These are phyloP conservation scores for Coptodon bakossiorum DNA, from an alignment of 2,113 vertebrate species.

Conservation along the genomic window DNA sequence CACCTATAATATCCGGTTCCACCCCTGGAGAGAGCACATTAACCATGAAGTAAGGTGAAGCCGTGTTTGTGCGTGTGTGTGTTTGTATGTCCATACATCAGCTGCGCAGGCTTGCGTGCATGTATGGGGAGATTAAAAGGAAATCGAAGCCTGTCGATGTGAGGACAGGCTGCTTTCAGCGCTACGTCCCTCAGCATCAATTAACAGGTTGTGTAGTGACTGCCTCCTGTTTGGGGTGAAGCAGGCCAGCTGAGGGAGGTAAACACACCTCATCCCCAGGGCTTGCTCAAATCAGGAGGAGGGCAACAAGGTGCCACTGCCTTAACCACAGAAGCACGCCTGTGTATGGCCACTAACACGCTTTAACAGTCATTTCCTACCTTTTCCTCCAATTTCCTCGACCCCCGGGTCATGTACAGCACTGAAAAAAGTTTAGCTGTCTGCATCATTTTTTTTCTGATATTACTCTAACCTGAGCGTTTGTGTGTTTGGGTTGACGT, in stretches of 20 bases:
- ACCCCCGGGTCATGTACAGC: slow-evolving; percentile 28
- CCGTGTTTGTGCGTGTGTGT: not conserved
- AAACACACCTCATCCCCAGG: slow-evolving; percentile 59
- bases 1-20: slow-evolving; percentile 68
- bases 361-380: slow-evolving; percentile 73
- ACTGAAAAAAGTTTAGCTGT: slow-evolving; percentile 46
- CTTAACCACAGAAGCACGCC: slow-evolving; percentile 55
- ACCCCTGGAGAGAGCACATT: slow-evolving; percentile 10
- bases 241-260: slow-evolving; percentile 55
- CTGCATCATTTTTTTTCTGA: slow-evolving; percentile 37
- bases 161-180: slow-evolving; percentile 66
- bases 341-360: slow-evolving; percentile 48
- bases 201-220: slow-evolving; percentile 67
- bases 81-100: not conserved
- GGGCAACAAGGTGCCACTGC: slow-evolving; percentile 59
- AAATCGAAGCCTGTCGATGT: slow-evolving; percentile 46
- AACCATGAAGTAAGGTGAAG: slow-evolving; percentile 9
- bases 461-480: not conserved
- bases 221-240: slow-evolving; percentile 49
- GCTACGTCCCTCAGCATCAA: slow-evolving; percentile 60
- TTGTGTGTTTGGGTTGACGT: not conserved
- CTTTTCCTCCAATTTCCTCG: slow-evolving; percentile 74
- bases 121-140: slow-evolving; percentile 34
- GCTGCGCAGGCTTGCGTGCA: not conserved
- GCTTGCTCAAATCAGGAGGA: slow-evolving; percentile 41